These are phyloP conservation scores for Drosophila varians DNA, from an alignment of 1,140 invertebrate genomes.

Conservation along the genomic window DNA sequence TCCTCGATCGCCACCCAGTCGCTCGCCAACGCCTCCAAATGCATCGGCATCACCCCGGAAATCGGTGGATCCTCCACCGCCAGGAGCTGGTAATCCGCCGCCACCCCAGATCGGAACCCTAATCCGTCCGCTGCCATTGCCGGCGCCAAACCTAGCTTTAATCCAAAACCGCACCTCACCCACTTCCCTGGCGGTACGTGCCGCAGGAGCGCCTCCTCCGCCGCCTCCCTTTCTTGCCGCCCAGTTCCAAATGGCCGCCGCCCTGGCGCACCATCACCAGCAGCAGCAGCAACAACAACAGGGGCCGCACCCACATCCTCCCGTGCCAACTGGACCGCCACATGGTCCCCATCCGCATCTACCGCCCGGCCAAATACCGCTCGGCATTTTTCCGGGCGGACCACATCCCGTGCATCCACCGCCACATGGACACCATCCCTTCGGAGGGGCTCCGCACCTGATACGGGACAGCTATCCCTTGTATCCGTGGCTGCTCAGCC, in stretches of 20 bases:
- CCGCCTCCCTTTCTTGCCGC: constrained; percentile 88
- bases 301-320: constrained; percentile 60
- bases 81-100: constrained; percentile 71
- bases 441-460: constrained; percentile 86
- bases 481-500: constrained; percentile 95
- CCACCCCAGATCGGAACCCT: constrained; percentile 68
- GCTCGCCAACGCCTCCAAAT: constrained; percentile 53
- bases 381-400: constrained; percentile 80
- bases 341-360: constrained; percentile 84
- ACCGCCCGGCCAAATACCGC: constrained; percentile 83
- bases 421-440: constrained; percentile 85
- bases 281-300: constrained; percentile 83
- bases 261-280: constrained; percentile 84
- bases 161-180: constrained; percentile 60
- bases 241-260: constrained; percentile 89
- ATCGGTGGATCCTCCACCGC: constrained; percentile 82
- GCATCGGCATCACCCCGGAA: constrained; percentile 12
- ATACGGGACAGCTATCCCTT: constrained; percentile 93
- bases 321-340: constrained; percentile 76
- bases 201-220: constrained; percentile 52
- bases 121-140: constrained; percentile 83
- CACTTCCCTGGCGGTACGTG: constrained; percentile 69
- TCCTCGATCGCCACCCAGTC: constrained; percentile 56
- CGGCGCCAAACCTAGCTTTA: constrained; percentile 72
- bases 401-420: constrained; percentile 78